Base-by-base conservation (phyloP, 2,113 vertebrate species). In the Coptodon rendalli region DNA sequence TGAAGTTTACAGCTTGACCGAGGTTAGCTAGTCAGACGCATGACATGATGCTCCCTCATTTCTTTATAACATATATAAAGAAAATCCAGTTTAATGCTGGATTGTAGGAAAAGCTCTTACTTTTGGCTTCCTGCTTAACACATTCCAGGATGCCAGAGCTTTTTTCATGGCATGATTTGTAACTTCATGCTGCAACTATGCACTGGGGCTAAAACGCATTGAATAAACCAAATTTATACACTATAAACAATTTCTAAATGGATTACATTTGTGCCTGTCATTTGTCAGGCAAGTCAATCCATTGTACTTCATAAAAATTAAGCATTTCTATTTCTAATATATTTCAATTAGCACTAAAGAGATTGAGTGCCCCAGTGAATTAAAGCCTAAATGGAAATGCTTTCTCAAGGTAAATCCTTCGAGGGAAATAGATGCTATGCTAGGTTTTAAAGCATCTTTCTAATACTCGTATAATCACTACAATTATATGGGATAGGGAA, bases 281-380 rank as follows among this genome's bases (percentile, higher is more conserved):
- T 91, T 91, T 87, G 52, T 83, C 81, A 89, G 68, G 80, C 63
- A 87, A 91, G 45, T 84, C 83, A 80, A 86, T 85, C 52, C 61
- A 87, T 87, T 93, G 63, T 92, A 83, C 57, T 83, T 80, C 83
- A 50, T 78, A 52, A 82, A 93, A 87, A 93, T 81, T 50, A 86
- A 90, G 92, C 82, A 81, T 93, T 93, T 93, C 89, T 94, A 90
- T 91, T 88, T 93, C 66, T 92, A 93, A 91, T 93, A 86, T 84
- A 89, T 93, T 94, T 94, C 86, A 92, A 93, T 95, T 93, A 94
- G 81, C 71, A 45, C 63, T 89, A 85, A 93, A 93, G 81, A 92
- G 87, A 94, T 90, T 94, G 91, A 91, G 94, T 93, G 90, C 90
- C 81, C 85, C 4, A 63, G 84, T 90, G 81, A 91, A 95, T 94